Evolutionary conservation across 2,888 invertebrate species (phyloP), one percentile per base, ranked within the genome.

Genomic region (Drosophila dives): DNA sequence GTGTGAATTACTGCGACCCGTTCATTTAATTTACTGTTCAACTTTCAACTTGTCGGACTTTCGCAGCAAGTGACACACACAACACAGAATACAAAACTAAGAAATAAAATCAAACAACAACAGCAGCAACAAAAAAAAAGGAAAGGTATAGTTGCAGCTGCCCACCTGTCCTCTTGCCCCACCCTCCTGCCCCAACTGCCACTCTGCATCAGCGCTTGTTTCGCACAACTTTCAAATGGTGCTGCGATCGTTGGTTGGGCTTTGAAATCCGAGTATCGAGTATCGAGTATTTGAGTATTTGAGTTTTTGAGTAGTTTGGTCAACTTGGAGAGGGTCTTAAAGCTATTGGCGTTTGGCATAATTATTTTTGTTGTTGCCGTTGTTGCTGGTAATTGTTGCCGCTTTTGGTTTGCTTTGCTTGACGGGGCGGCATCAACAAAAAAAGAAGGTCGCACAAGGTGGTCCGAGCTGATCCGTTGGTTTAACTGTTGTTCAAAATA

Each of bases 361-460:
- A 89, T 89, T 89, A 73, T 83, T 86, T 58, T 61, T 73, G 74
- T 40, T 73, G 70, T 66, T 68, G 64, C 50, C 59, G 51, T 45
- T 70, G 59, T 45, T 55, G 79, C 72, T 79, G 78, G 85, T 84
- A 89, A 87, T 90, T 84, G 87, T 82, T 88, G 86, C 72, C 79
- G 75, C 81, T 74, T 80, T 65, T 68, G 42, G 64, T 62, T 74
- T 64, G 59, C 63, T 74, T 80, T 55, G 67, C 72, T 75, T 81
- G 78, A 81, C 59, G 83, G 67, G 50, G 86, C 83, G 86, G 77
- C 86, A 83, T 80, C 75, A 55, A 73, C 75, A 55, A 73, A 73
- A 82, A 90, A 90, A 91, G 91, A 91, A 91, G 91, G 91, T 91
- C 91, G 86, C 90, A 90, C 91, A 91, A 91, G 90, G 88, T 91